A percentile compares a stretch with the other conserved stretches of the same genome.
phyloP scores from a whole-genome alignment of 1,140 invertebrate species.

The Gonatopus flavifemur region DNA sequence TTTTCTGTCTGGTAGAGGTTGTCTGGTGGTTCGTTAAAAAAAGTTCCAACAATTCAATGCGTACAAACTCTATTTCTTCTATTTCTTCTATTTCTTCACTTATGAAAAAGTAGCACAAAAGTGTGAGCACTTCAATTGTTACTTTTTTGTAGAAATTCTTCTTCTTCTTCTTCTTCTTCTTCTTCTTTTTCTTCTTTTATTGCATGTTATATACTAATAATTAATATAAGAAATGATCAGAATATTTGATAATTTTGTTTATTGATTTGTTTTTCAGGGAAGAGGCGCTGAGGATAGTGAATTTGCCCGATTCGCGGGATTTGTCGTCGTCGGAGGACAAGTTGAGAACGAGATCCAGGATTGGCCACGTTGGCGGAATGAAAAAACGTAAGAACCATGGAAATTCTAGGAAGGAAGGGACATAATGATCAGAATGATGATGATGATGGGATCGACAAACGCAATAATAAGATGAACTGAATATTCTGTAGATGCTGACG shows the following conservation, averaged over 20 bases:
- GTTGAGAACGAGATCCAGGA: constrained; percentile 10
- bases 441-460: constrained; percentile 11
- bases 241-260: too few species aligned
- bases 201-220: too few species aligned
- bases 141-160: too few species aligned
- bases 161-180: neutral
- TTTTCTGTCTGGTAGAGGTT: too few species aligned
- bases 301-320: constrained; percentile 15
- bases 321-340: constrained; percentile 15
- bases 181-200: neutral
- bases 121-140: too few species aligned
- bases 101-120: too few species aligned
- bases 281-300: constrained; percentile 8
- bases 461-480: constrained; percentile 10
- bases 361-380: constrained; percentile 3
- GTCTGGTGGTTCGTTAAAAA: too few species aligned
- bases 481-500: constrained; percentile 20
- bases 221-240: too few species aligned
- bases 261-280: constrained; percentile 21
- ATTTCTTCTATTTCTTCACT: too few species aligned
- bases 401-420: constrained; percentile 13
- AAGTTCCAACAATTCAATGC: too few species aligned
- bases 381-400: constrained; percentile 23
- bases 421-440: constrained; percentile 10
- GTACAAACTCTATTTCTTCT: too few species aligned